Conservation (phyloP, 2,888 invertebrate species). For the Sclerodermus sp. region DNA sequence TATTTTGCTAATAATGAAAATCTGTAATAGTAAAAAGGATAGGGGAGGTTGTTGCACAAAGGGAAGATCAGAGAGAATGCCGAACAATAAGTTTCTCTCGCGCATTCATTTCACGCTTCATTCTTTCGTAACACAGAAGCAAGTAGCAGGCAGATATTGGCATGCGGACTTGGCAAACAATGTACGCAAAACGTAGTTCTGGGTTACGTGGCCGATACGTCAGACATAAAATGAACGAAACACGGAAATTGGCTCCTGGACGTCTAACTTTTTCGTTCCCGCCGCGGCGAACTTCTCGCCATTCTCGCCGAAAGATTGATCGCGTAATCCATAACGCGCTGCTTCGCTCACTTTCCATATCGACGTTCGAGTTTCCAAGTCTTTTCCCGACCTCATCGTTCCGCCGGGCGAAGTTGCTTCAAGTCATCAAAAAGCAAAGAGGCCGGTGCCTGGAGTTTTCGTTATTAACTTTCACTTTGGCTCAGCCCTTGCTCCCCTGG, state of each 20-base stretch:
- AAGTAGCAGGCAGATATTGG: too few relatives aligned
- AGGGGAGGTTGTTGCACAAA: too few relatives aligned
- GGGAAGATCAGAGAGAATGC: too few relatives aligned
- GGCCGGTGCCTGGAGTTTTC: constrained; percentile 30
- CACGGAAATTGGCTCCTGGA: constrained; percentile 7
- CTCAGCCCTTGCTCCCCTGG: background rate
- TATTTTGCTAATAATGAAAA: too few relatives aligned
- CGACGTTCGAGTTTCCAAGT: constrained; percentile 32
- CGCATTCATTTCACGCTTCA: too few relatives aligned
- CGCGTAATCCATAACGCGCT: constrained; percentile 30
- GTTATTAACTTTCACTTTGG: constrained; percentile 31
- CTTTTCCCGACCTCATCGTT: constrained; percentile 29
- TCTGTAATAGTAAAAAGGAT: too few relatives aligned
- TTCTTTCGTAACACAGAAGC: too few relatives aligned
- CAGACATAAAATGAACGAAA: background rate
- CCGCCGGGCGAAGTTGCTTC: constrained; percentile 18
- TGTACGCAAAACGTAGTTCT: too few relatives aligned
- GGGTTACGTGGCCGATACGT: background rate
- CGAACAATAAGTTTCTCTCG: too few relatives aligned
- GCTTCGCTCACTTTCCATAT: constrained; percentile 31
- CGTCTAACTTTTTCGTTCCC: constrained; percentile 11
- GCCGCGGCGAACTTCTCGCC: constrained; percentile 12
- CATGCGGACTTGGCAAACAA: too few relatives aligned
- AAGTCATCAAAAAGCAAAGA: constrained; percentile 37
- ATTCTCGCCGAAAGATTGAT: constrained; percentile 25